Conservation (phyloP, 2,888 invertebrate species). For the Escarpia spicata region DNA sequence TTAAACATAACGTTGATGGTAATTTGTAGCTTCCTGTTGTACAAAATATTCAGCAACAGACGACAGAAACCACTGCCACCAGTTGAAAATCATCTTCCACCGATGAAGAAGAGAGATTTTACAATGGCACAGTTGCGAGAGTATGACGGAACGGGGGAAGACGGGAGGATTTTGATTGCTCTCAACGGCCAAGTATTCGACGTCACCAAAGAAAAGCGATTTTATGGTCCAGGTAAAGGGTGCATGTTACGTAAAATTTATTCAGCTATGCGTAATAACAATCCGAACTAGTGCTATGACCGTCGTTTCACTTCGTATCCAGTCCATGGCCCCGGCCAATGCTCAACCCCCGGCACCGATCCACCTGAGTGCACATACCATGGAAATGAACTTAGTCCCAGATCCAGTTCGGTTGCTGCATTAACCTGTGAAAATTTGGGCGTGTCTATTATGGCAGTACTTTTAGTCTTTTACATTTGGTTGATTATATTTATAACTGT, state of each 20-base stretch:
- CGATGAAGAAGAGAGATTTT: constrained; percentile 85
- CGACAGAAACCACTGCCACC: constrained; percentile 44
- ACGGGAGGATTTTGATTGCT: constrained; percentile 89
- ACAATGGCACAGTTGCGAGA: constrained; percentile 84
- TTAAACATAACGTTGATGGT: constrained; percentile 76
- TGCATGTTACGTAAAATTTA: not conserved
- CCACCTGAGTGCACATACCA: not conserved
- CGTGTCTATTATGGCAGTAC: too few species aligned
- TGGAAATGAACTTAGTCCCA: not conserved
- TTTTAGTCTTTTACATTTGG: too few species aligned
- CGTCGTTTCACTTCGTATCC: not conserved
- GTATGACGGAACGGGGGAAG: constrained; percentile 82
- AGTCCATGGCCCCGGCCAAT: too few species aligned
- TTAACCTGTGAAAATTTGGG: not conserved
- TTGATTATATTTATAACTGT: too few species aligned
- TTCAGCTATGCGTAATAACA: constrained; percentile 17
- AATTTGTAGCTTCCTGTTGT: constrained; percentile 77
- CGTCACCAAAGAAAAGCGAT: constrained; percentile 84
- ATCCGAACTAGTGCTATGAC: not conserved
- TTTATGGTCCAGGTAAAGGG: constrained; percentile 89
- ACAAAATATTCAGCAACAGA: constrained; percentile 74
- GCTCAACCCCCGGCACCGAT: too few species aligned
- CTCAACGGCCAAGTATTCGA: constrained; percentile 96
- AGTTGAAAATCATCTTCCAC: constrained; percentile 76
- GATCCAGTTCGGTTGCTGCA: not conserved